phyloP scores from a whole-genome alignment of 2,888 invertebrate species.

The Mesochorus sp. region DNA sequence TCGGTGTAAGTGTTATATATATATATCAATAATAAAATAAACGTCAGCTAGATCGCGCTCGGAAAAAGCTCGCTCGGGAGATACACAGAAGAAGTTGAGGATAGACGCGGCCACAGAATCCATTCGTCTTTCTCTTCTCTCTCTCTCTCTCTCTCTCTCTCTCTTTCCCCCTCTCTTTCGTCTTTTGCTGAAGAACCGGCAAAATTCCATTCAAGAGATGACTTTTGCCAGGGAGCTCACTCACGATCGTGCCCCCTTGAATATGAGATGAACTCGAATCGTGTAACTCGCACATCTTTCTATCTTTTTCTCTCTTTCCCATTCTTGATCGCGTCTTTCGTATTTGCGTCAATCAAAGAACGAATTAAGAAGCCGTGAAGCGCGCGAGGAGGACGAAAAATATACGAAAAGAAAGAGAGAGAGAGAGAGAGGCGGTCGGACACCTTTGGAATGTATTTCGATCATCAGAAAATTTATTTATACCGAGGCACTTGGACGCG shows the following conservation, averaged over 20 bases:
- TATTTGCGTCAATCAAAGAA: slow-evolving; percentile 76
- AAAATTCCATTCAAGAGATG: slow-evolving; percentile 69
- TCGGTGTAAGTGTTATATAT: background rate
- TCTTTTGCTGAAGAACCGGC: slow-evolving; percentile 47
- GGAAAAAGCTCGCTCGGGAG: slow-evolving; percentile 31
- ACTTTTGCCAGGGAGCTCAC: slow-evolving; percentile 69
- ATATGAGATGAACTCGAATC: slow-evolving; percentile 74
- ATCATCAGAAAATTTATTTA: background rate
- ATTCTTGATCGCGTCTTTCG: slow-evolving; percentile 65
- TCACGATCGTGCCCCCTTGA: slow-evolving; percentile 70
- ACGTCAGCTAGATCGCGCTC: slow-evolving; percentile 36
- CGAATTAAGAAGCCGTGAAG: slow-evolving; percentile 71
- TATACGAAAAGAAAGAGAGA: slow-evolving; percentile 24
- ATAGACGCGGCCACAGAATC: background rate
- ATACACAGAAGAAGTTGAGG: slow-evolving; percentile 5
- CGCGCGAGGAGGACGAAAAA: slow-evolving; percentile 31
- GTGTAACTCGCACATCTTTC: slow-evolving; percentile 45
- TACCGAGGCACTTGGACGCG: background rate
- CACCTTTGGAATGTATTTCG: slow-evolving; percentile 16
- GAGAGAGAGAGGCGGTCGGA: background rate
- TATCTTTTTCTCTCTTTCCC: background rate
- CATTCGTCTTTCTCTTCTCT: too few species aligned
- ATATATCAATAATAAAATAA: slow-evolving; percentile 53
- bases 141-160: background rate
- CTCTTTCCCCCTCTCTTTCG: slow-evolving; percentile 19